Percentiles rank a stretch among this genome's conserved stretches.
Evolutionary conservation across 2,888 invertebrate genomes (phyloP).

Genomic region (Meghimatium bilineatum): DNA sequence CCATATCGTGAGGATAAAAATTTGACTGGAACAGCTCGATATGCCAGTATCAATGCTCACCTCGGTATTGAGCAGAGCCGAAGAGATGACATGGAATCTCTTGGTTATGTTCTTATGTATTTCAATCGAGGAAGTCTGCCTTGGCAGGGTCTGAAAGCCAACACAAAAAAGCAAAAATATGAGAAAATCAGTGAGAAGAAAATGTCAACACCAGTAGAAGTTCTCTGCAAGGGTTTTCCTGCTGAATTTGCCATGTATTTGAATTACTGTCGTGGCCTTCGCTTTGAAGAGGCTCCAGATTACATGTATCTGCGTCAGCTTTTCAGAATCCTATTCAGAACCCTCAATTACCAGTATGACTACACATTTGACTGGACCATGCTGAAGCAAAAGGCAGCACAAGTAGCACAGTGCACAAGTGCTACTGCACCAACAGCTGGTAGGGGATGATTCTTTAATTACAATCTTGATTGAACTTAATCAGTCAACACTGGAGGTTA

Average conservation of each 20-base stretch:
- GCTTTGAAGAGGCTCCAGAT: slow-evolving; percentile 99
- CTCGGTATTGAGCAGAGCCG: slow-evolving; percentile 98
- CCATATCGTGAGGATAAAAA: slow-evolving; percentile 83
- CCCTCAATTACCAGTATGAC: slow-evolving; percentile 99
- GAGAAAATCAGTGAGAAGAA: slow-evolving; percentile 99
- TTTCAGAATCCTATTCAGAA: slow-evolving; percentile 99
- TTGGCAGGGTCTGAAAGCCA: slow-evolving; percentile 98
- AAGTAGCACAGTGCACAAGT: slow-evolving; percentile 64
- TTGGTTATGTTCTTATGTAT: slow-evolving; percentile 99
- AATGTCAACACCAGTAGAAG: slow-evolving; percentile 99
- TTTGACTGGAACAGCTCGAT: slow-evolving; percentile 81
- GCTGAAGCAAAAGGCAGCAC: slow-evolving; percentile 93
- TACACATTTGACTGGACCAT: slow-evolving; percentile 99
- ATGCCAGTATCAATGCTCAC: slow-evolving; percentile 99
- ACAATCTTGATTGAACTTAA: slow-evolving; percentile 17
- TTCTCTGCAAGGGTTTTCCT: slow-evolving; percentile 98
- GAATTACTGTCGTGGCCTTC: slow-evolving; percentile 98
- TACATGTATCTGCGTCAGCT: slow-evolving; percentile 99
- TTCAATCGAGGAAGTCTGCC: slow-evolving; percentile 94
- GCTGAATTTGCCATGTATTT: slow-evolving; percentile 99
- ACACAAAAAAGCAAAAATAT: slow-evolving; percentile 99
- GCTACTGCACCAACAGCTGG: slow-evolving; percentile 62
- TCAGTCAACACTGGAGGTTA: neutral
- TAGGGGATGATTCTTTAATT: slow-evolving; percentile 48
- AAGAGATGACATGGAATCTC: slow-evolving; percentile 98